phyloP scores from a whole-genome alignment of 1,140 invertebrate species.

The Apocrypta bakeri region DNA sequence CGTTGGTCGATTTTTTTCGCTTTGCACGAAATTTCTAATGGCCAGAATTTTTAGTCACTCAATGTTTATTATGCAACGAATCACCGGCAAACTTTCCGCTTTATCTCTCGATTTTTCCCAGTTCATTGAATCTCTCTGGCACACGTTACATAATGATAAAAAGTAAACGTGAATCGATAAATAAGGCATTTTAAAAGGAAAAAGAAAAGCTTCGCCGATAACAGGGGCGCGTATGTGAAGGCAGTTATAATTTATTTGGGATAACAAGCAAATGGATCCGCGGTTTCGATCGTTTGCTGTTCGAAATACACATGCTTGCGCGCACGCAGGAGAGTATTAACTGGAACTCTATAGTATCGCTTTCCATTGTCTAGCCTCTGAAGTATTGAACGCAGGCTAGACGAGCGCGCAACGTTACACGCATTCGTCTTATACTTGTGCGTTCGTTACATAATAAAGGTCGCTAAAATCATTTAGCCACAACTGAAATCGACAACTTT shows the following conservation, averaged over 20 bases:
- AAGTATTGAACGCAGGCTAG: slow-evolving; percentile 32
- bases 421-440: slow-evolving; percentile 34
- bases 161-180: not conserved
- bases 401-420: not conserved
- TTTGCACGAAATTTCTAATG: not conserved
- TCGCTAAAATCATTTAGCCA: not conserved
- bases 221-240: not conserved
- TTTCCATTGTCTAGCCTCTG: slow-evolving; percentile 31
- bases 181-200: not conserved
- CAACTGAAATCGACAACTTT: not conserved
- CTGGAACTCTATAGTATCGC: slow-evolving; percentile 4
- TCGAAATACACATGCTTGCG: too few relatives aligned
- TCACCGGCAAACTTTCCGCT: not conserved
- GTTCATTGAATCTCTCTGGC: not conserved
- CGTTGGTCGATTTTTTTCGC: not conserved
- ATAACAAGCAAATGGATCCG: slow-evolving; percentile 19
- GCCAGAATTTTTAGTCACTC: not conserved
- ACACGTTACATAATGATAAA: not conserved
- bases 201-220: not conserved
- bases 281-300: not conserved
- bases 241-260: slow-evolving; percentile 27
- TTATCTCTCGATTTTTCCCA: not conserved
- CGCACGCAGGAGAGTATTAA: not conserved
- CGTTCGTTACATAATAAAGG: slow-evolving; percentile 32
- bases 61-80: not conserved